Conservation (phyloP, 2,888 invertebrate species). For the Hybos culiciformis region DNA sequence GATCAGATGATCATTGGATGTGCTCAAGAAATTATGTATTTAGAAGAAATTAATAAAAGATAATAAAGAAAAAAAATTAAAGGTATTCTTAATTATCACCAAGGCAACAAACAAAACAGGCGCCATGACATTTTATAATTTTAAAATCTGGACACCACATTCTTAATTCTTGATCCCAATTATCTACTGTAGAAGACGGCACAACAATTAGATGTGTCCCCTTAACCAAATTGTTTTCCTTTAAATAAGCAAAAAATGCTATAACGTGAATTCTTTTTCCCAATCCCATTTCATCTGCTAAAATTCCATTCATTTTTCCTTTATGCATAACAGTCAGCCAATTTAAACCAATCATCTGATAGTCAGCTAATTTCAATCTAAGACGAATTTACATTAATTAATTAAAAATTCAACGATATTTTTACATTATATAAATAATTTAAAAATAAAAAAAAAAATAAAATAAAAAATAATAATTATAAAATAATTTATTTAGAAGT, state of each 20-base stretch:
- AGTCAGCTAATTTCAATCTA: constrained; percentile 66
- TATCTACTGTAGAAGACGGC: constrained; percentile 90
- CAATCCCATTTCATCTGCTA: constrained; percentile 96
- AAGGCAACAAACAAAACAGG: too few relatives aligned
- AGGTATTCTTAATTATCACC: too few relatives aligned
- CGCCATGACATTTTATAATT: constrained; percentile 86
- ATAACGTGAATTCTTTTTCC: constrained; percentile 93
- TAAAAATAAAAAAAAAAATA: background rate
- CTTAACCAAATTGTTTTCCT: constrained; percentile 56
- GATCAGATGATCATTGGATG: too few relatives aligned
- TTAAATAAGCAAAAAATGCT: constrained; percentile 76
- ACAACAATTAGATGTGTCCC: constrained; percentile 88
- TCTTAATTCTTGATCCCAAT: constrained; percentile 66
- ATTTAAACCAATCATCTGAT: constrained; percentile 81
- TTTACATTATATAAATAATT: background rate
- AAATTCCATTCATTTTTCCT: constrained; percentile 81
- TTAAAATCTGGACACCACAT: constrained; percentile 65
- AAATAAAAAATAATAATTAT: background rate
- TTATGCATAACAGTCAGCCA: constrained; percentile 84
- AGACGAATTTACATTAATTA: too few relatives aligned
- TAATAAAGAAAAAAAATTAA: too few relatives aligned
- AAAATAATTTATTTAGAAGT: constrained; percentile 48
- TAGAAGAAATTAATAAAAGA: too few relatives aligned
- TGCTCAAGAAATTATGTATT: too few relatives aligned
- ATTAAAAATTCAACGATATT: too few relatives aligned